Evolutionary conservation across 2,888 invertebrate genomes (phyloP).

Genomic region (Junonia oenone): DNA sequence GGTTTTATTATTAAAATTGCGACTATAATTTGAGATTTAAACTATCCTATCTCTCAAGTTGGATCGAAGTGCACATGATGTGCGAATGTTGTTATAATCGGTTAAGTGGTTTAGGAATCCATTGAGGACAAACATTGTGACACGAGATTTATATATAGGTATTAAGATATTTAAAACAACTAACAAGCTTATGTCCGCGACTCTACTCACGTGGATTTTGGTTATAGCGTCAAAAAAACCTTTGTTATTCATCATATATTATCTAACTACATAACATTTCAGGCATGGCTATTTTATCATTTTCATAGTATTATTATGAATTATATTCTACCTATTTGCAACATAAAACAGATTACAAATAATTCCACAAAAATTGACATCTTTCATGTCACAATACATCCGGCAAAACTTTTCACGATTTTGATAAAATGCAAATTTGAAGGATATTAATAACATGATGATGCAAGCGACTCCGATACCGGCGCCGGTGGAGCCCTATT

Average conservation of each 20-base stretch:
- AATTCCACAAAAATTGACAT: neutral
- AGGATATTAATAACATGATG: slow-evolving; percentile 28
- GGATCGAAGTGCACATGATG: too few species aligned
- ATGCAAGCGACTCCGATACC: slow-evolving; percentile 45
- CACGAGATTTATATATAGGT: too few species aligned
- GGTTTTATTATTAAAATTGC: too few species aligned
- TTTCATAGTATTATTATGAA: neutral
- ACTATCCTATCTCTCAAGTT: too few species aligned
- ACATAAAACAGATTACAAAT: neutral
- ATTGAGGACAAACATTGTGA: too few species aligned
- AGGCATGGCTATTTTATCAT: neutral
- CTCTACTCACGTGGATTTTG: too few species aligned
- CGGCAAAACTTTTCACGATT: neutral
- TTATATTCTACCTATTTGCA: neutral
- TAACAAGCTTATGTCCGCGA: too few species aligned
- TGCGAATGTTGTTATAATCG: too few species aligned
- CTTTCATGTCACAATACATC: neutral
- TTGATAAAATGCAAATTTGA: neutral
- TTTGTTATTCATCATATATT: neutral
- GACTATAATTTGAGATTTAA: too few species aligned
- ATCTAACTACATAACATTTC: neutral
- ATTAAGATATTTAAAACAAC: too few species aligned
- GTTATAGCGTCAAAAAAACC: neutral
- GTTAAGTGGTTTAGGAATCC: too few species aligned
- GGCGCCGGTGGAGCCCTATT: slow-evolving; percentile 28